Evolutionary conservation across 2,113 vertebrate species (phyloP).

Genomic region (Phyllopteryx taeniolatus): DNA sequence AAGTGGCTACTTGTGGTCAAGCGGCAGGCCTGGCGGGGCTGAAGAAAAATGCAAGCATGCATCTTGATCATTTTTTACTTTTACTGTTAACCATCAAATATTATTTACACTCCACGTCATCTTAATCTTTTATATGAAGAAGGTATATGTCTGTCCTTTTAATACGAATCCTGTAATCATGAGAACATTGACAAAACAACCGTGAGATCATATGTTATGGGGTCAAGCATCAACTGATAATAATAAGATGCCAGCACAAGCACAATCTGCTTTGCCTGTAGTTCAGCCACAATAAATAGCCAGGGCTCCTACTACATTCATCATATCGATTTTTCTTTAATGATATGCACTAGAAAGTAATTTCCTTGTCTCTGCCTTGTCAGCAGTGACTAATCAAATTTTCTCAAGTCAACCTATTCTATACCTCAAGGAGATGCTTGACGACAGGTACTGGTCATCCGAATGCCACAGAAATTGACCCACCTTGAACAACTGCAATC

Average conservation of each 20-base stretch:
- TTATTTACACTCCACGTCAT: not conserved
- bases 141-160: not conserved
- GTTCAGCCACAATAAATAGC: constrained; percentile 76
- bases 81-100: not conserved
- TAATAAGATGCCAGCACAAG: constrained; percentile 51
- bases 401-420: constrained; percentile 71
- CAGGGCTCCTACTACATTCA: constrained; percentile 70
- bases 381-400: constrained; percentile 82
- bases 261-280: constrained; percentile 47
- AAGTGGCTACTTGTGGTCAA: no score
- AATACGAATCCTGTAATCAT: constrained; percentile 60
- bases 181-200: constrained; percentile 53
- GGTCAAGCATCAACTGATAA: constrained; percentile 28
- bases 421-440: constrained; percentile 74
- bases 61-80: not conserved
- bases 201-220: constrained; percentile 10
- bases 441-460: constrained; percentile 74
- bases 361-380: constrained; percentile 81
- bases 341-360: constrained; percentile 86
- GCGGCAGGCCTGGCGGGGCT: no score
- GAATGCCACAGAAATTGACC: constrained; percentile 57
- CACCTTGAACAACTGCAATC: constrained; percentile 55
- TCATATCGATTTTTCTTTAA: constrained; percentile 86
- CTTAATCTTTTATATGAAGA: no score
- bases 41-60: no score